Conservation (phyloP, 2,797 vertebrate species). For the Sphenopsis melanotis region DNA sequence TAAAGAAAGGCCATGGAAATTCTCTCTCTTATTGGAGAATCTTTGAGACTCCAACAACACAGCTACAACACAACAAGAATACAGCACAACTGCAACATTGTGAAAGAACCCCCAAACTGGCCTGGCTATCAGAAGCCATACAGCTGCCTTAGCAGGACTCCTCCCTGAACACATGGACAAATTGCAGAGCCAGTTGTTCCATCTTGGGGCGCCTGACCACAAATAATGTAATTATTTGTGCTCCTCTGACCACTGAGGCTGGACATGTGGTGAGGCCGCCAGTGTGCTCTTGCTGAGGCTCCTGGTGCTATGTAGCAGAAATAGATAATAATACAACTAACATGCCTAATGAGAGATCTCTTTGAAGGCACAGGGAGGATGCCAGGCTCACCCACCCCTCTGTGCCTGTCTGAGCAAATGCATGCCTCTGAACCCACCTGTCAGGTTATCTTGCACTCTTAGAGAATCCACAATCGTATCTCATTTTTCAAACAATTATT, state of each 20-base stretch:
- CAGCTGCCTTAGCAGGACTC: background rate
- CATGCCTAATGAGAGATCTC: background rate
- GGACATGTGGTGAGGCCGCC: background rate
- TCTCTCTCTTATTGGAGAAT: background rate
- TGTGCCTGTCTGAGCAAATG: background rate
- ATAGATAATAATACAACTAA: background rate
- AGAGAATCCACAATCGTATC: background rate
- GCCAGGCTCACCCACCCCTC: background rate
- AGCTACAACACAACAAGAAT: background rate
- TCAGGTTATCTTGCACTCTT: background rate
- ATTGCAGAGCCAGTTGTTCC: background rate
- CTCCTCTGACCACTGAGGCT: background rate
- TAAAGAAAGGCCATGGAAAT: background rate
- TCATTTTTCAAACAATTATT: background rate
- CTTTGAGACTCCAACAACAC: background rate
- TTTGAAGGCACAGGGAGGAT: background rate
- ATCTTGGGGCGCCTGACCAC: background rate
- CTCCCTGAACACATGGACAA: background rate
- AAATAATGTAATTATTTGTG: background rate
- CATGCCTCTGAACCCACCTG: background rate
- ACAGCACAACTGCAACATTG: accelerated
- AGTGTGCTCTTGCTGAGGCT: background rate
- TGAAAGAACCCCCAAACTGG: background rate
- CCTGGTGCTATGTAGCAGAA: background rate
- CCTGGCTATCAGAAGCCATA: background rate